Percentiles rank a stretch among this genome's conserved stretches.
Evolutionary conservation across 2,888 invertebrate species (phyloP).

Genomic region (Microplitis deprimator): DNA sequence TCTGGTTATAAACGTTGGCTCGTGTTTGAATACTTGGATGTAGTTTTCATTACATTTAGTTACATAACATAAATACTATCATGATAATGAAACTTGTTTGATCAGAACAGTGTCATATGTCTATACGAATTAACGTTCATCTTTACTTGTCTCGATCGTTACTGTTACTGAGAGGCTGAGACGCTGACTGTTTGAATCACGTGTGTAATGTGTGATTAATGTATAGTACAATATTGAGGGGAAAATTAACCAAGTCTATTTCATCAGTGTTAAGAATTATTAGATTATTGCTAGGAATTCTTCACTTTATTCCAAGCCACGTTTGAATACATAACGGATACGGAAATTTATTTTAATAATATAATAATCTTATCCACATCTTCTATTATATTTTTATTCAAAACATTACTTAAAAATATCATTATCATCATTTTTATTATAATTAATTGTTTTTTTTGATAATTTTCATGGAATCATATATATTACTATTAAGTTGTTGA

Average conservation of each 20-base stretch:
- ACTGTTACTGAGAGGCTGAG: conserved; percentile 5
- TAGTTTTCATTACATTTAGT: background rate
- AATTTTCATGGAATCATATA: background rate
- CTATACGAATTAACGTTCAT: background rate
- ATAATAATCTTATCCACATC: background rate
- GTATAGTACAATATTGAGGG: background rate
- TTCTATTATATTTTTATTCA: background rate
- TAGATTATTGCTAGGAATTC: background rate
- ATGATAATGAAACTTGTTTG: background rate
- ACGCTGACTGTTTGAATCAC: conserved; percentile 33
- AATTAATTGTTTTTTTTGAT: conserved; percentile 1
- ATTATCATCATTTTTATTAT: background rate
- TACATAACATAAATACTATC: background rate
- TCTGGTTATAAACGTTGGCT: background rate
- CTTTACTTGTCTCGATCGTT: background rate
- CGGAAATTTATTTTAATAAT: background rate
- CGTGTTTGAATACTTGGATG: background rate
- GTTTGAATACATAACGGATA: background rate
- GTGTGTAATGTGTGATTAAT: conserved; percentile 17
- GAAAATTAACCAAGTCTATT: conserved; percentile 5
- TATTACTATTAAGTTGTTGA: background rate
- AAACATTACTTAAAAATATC: background rate
- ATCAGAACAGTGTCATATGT: background rate
- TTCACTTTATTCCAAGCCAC: background rate
- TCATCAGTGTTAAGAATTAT: conserved; percentile 5